Evolutionary conservation across 2,797 vertebrate genomes (phyloP), one percentile per base, ranked within the genome.

Genomic region (Enteromius treurensis): DNA sequence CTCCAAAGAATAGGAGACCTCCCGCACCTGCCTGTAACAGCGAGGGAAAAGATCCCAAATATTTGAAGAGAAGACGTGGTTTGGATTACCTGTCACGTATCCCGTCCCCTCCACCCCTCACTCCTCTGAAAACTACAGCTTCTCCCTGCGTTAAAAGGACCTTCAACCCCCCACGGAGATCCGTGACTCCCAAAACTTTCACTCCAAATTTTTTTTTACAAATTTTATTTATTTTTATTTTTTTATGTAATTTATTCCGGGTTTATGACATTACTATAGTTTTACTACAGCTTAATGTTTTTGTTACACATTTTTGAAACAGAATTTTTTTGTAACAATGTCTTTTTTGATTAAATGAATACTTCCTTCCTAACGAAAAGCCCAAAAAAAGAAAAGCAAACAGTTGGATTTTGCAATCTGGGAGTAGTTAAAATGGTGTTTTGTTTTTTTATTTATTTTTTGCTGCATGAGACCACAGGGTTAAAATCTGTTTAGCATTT

Each of bases 161-260:
- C 1, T 99, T 99, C 90, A 96, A 96, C 68, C 97, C 97, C 1
- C 98, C 98, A 70, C 93, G 98, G 71, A 95, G 94, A 86, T 94
- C 94, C 79, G 89, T 71, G 45, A 90, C 91, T 17, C 90, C 92
- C 3, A 80, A 83, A 85, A 86, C 89, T 85, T 26, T 26, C 26
- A 26, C 26, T 26, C 26, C 26, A 26, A 26, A 26, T 34, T 34
- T 34, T 34, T 34, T 34, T 17, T 5, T 17, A 26, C 26, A 26
- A 26, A 26, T 26, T 26, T 32, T 32, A 32, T 1, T 10, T 55
- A 10, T 53, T 49, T 15, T 15, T 15, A 15, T 47, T 47, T 47
- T 1, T 47, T 13, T 13, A 5, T 23, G 10, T 29, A 3, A 62
- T 62, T 17, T 7, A 32, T 32, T 64, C 5, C 13, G 5, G n/a